Evolutionary conservation across 2,113 vertebrate genomes (phyloP).

Genomic region (Malaclemys terrapin): DNA sequence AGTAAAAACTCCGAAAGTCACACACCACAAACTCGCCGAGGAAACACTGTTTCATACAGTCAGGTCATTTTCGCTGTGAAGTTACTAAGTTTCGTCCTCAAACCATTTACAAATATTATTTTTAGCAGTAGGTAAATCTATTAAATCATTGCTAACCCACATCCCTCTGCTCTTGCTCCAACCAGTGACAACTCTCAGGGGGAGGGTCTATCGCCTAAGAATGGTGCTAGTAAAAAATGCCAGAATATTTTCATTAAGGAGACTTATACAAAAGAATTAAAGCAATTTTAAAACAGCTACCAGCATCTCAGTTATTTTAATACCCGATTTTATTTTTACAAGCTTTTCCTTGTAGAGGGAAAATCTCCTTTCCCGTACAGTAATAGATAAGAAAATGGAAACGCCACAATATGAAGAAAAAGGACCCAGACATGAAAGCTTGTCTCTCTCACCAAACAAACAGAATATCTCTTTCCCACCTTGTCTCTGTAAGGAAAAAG

Average conservation of each 20-base stretch:
- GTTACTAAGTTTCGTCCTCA: background rate
- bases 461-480: background rate
- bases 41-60: background rate
- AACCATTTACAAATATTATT: background rate
- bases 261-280: background rate
- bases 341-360: background rate
- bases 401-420: background rate
- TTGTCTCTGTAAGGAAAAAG: background rate
- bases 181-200: background rate
- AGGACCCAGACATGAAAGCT: background rate
- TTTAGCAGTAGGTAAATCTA: background rate
- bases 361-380: too few relatives aligned
- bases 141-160: accelerated
- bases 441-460: background rate
- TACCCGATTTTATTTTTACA: background rate
- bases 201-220: background rate
- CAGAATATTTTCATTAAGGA: background rate
- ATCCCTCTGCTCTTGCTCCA: background rate
- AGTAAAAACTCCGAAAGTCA: background rate
- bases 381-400: background rate
- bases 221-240: background rate
- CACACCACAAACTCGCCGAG: background rate
- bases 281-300: background rate
- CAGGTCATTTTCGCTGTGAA: background rate
- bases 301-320: background rate